Percentiles rank a stretch among this genome's conserved stretches.
Evolutionary conservation across 2,888 invertebrate species (phyloP).

Genomic region (Ormyrus nitidulus): DNA sequence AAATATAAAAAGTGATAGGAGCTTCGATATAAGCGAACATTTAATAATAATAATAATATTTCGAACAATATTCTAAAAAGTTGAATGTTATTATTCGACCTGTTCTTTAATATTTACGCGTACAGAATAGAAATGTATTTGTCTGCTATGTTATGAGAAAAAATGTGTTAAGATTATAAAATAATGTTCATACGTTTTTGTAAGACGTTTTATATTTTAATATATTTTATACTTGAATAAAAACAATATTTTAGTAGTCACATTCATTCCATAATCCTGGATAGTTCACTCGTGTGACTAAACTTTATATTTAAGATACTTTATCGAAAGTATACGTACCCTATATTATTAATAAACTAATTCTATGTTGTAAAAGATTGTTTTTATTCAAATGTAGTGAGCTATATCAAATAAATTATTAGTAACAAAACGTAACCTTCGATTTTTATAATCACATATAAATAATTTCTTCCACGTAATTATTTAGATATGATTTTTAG

Average conservation of each 20-base stretch:
- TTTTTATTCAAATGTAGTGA: slow-evolving; percentile 43
- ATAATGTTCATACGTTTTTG: slow-evolving; percentile 28
- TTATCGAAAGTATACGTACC: neutral
- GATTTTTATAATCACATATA: slow-evolving; percentile 1
- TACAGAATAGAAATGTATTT: slow-evolving; percentile 7
- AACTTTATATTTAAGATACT: slow-evolving; percentile 7
- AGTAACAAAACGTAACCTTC: too few species aligned
- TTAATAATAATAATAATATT: neutral
- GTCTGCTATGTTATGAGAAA: neutral
- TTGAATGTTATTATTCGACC: neutral
- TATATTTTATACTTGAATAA: slow-evolving; percentile 43
- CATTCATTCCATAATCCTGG: slow-evolving; percentile 24
- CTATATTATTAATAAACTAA: neutral
- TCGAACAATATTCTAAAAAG: neutral
- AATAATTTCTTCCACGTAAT: slow-evolving; percentile 6
- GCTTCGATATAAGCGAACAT: too few species aligned
- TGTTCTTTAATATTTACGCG: slow-evolving; percentile 1
- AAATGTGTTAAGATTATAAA: slow-evolving; percentile 15
- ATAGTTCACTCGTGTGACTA: neutral
- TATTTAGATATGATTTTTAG: slow-evolving; percentile 3
- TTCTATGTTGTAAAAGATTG: slow-evolving; percentile 17
- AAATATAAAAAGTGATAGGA: neutral
- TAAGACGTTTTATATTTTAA: slow-evolving; percentile 37
- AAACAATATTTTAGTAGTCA: slow-evolving; percentile 32
- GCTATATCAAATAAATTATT: slow-evolving; percentile 4